Evolutionary conservation across 2,888 invertebrate species (phyloP), one percentile per base, ranked within the genome.

Genomic region (Gasteruption jaculator): DNA sequence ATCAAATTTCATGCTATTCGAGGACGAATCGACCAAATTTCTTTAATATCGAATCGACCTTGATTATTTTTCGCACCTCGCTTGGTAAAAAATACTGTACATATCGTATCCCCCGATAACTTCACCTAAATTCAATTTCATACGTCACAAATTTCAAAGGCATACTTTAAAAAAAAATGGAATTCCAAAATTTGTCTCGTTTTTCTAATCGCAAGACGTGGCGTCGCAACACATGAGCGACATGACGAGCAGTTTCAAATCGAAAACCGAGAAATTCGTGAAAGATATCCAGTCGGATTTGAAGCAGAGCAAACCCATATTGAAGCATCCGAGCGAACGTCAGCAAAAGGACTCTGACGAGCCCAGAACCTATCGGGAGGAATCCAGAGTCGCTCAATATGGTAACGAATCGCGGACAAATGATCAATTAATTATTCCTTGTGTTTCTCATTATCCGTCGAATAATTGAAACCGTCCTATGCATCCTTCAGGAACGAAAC

Each of bases 351-450:
- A 61, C 24, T 71, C 71, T 37, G 78, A 76, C 51, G 81, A 74
- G 38, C 71, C 83, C n/a, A 82, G 83, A 60, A 80, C 81, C 10
- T 85, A 82, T 63, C 74, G 82, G 47, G 83, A 85, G 63, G 83
- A 85, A 57, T 76, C 80, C n/a, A 76, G 83, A 57, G 75, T 81
- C 27, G 77, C 83, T 30, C 81, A 83, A 72, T 82, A 82, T 63
- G 85, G 85, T 85, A 75, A 80, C 36, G 7, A 32, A 25, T 26
- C 37, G 8, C 11, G 4, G 15, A 12, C 10, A 30, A 41, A 31
- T 21, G 12, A 24, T 35, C 7, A 18, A 16, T 41, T 32, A 41
- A 8, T 25, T n/a, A n/a, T n/a, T n/a, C n/a, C n/a, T n/a, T n/a
- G n/a, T n/a, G n/a, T n/a, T n/a, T n/a, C n/a, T n/a, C n/a, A n/a